Base-by-base conservation (phyloP, 2,888 invertebrate genomes). In the Melipona bicolor region DNA sequence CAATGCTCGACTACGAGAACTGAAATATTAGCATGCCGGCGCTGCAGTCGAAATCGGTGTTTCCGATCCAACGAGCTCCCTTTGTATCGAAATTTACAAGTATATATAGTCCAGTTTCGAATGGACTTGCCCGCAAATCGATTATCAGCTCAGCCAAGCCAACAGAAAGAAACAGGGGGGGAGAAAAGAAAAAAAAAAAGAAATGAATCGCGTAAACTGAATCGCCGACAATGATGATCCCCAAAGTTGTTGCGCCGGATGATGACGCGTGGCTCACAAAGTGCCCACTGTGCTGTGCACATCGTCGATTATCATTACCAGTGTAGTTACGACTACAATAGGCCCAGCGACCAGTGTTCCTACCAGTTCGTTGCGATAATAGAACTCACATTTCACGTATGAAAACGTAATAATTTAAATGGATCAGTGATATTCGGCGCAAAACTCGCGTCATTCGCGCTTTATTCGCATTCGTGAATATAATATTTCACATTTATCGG, bases 181-280 rank as follows among this genome's bases (percentile, higher is more conserved):
- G 65, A 27, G 27, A 61, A 67, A 61, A 17, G 61, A 0, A 13
- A 61, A 67, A 43, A 1, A 17, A 27, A 24, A 67, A 50, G 64
- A 78, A 83, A 84, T 67, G 65, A 70, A 85, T 73, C 61, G 68
- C 69, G 64, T 77, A 69, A 79, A 76, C 50, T 69, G 73, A 73
- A 80, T 83, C 49, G 74, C 36, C 79, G 77, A 73, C 84, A 68
- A 82, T 80, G 82, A 88, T 83, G 86, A 88, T 87, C 76, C 76
- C 77, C 49, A 73, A 78, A 82, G 79, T 79, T 82, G 81, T 81
- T 76, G 80, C 83, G 77, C 81, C 72, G 72, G 79, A 79, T 87
- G 84, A 87, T 85, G 88, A 85, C 78, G 88, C 85, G 84, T 88
- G 89, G 88, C 83, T 89, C 89, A 89, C 85, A 89, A 89, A 89